A percentile compares a stretch with the other conserved stretches of the same genome.
phyloP scores from a whole-genome alignment of 2,888 invertebrate species.

The Philereme transversata region DNA sequence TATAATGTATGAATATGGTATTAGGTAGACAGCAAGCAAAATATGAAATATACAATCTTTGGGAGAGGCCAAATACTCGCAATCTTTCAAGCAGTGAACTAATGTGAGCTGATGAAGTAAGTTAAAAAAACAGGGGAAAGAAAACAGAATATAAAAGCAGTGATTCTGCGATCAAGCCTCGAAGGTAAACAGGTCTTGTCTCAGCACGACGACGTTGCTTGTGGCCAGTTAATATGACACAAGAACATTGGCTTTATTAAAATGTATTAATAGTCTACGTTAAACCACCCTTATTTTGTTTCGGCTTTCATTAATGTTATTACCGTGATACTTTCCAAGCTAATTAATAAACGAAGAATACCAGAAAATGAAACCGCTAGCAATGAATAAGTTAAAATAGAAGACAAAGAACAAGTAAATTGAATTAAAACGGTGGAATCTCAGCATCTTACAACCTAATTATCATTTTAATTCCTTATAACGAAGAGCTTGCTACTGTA shows the following conservation, averaged over 20 bases:
- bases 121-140: no score
- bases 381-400: slow-evolving; percentile 46
- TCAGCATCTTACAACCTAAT: slow-evolving; percentile 56
- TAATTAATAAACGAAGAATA: slow-evolving; percentile 37
- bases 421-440: slow-evolving; percentile 53
- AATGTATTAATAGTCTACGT: background rate
- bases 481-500: slow-evolving; percentile 61
- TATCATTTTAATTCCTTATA: slow-evolving; percentile 68
- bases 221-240: background rate
- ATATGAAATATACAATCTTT: no score
- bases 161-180: no score
- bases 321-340: slow-evolving; percentile 31
- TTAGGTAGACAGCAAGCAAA: no score
- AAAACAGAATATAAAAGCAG: no score
- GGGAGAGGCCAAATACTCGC: no score
- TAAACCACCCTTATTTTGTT: background rate
- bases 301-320: slow-evolving; percentile 29
- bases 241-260: background rate
- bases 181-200: no score
- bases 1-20: no score
- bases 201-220: no score
- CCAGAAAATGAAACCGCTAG: slow-evolving; percentile 40
- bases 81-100: no score
- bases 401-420: slow-evolving; percentile 44
- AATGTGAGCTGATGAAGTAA: no score